These are phyloP conservation scores for Pachyrhynchus sulphureomaculatus DNA, from an alignment of 1,140 invertebrate genomes.

Conservation along the genomic window DNA sequence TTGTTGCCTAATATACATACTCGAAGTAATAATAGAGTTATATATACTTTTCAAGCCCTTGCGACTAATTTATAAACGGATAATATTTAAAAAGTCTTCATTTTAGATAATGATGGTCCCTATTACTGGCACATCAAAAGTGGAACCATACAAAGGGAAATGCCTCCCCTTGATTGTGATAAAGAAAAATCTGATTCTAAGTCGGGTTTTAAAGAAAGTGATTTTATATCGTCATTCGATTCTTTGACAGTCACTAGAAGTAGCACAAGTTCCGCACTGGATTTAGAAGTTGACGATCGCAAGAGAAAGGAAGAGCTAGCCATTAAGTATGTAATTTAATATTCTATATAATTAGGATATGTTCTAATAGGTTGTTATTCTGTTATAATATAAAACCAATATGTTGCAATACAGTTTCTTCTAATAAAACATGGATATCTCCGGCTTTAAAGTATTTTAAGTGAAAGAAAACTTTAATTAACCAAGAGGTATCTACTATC, in stretches of 20 bases:
- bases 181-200: slow-evolving; percentile 53
- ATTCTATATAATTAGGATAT: not conserved
- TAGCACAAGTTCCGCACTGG: slow-evolving; percentile 76
- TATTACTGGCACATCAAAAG: slow-evolving; percentile 99
- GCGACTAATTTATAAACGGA: no score
- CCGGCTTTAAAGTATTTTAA: no score
- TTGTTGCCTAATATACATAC: no score
- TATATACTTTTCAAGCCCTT: no score
- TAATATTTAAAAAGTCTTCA: not conserved
- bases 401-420: no score
- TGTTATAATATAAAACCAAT: no score
- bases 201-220: slow-evolving; percentile 55
- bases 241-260: slow-evolving; percentile 63
- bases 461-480: no score
- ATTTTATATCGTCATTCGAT: slow-evolving; percentile 53
- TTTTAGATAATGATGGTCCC: slow-evolving; percentile 84
- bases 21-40: no score
- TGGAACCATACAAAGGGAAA: slow-evolving; percentile 92
- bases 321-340: slow-evolving; percentile 63
- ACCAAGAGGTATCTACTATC: no score
- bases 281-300: slow-evolving; percentile 67
- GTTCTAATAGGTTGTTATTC: not conserved
- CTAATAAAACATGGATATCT: no score
- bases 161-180: slow-evolving; percentile 61
- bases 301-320: slow-evolving; percentile 71